phyloP scores from a whole-genome alignment of 2,888 invertebrate species.

The Metalampra italica region DNA sequence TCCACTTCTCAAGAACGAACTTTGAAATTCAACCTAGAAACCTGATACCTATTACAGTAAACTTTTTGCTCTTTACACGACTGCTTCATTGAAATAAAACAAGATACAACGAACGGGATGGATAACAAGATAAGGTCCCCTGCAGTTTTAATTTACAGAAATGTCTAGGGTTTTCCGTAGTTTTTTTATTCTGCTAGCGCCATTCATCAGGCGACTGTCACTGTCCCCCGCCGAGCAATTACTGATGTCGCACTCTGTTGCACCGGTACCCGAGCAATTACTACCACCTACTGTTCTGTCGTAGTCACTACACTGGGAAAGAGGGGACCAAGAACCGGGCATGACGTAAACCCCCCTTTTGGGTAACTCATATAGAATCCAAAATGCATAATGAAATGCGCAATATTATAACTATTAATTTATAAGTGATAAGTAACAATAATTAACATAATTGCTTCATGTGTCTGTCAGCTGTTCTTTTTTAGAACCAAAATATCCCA shows the following conservation, averaged over 20 bases:
- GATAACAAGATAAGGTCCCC: slow-evolving; percentile 45
- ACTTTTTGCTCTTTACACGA: neutral
- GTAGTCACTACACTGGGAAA: neutral
- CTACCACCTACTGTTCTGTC: slow-evolving; percentile 35
- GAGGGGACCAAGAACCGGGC: neutral
- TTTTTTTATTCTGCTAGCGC: slow-evolving; percentile 49
- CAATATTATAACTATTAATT: no score
- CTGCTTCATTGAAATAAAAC: slow-evolving; percentile 13
- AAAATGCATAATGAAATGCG: no score
- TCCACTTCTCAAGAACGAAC: neutral
- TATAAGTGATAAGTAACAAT: no score
- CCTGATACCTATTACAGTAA: neutral
- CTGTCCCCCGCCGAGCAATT: slow-evolving; percentile 64
- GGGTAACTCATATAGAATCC: no score
- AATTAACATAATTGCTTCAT: no score
- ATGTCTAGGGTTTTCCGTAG: slow-evolving; percentile 53
- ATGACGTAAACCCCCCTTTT: no score
- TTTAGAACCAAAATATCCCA: no score
- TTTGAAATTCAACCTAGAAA: slow-evolving; percentile 1
- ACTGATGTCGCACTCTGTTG: slow-evolving; percentile 67
- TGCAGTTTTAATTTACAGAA: slow-evolving; percentile 62
- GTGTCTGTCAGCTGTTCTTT: no score
- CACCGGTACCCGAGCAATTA: slow-evolving; percentile 32
- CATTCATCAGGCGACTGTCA: slow-evolving; percentile 69
- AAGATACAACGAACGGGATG: slow-evolving; percentile 20